These are phyloP conservation scores for Steromphala cineraria DNA, from an alignment of 2,888 invertebrate species.

Conservation along the genomic window DNA sequence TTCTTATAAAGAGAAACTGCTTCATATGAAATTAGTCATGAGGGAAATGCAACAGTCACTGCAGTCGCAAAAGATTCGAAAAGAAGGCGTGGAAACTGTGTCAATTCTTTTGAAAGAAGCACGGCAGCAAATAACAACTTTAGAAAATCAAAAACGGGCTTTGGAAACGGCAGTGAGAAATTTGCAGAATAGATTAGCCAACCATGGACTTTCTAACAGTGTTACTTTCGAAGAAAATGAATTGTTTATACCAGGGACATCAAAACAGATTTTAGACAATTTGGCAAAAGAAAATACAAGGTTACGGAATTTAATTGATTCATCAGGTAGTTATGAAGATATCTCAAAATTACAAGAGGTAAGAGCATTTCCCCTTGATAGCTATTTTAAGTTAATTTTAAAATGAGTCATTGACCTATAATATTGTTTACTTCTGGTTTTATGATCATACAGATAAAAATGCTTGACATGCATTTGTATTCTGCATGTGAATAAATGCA, in stretches of 20 bases:
- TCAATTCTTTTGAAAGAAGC: constrained; percentile 60
- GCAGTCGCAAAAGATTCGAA: constrained; percentile 51
- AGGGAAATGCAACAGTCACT: constrained; percentile 54
- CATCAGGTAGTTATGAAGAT: background rate
- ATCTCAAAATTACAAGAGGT: constrained; percentile 10
- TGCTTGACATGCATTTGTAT: background rate
- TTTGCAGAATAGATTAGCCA: constrained; percentile 58
- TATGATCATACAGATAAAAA: background rate
- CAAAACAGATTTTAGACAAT: constrained; percentile 62
- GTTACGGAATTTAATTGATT: constrained; percentile 46
- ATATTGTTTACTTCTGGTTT: background rate
- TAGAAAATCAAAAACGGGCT: constrained; percentile 51
- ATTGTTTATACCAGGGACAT: constrained; percentile 59
- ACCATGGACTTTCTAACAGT: constrained; percentile 51
- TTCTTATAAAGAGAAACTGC: constrained; percentile 53
- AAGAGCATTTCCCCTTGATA: background rate
- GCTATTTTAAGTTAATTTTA: background rate
- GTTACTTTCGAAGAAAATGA: constrained; percentile 59
- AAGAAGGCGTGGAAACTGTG: constrained; percentile 63
- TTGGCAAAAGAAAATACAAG: constrained; percentile 62
- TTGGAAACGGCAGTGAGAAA: constrained; percentile 57
- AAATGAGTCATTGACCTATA: background rate
- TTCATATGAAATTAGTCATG: constrained; percentile 50
- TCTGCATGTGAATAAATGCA: no score
- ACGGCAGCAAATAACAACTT: constrained; percentile 49